Conservation (phyloP, 64 coral and sea anemone genomes). For the Anthopleura sola region DNA sequence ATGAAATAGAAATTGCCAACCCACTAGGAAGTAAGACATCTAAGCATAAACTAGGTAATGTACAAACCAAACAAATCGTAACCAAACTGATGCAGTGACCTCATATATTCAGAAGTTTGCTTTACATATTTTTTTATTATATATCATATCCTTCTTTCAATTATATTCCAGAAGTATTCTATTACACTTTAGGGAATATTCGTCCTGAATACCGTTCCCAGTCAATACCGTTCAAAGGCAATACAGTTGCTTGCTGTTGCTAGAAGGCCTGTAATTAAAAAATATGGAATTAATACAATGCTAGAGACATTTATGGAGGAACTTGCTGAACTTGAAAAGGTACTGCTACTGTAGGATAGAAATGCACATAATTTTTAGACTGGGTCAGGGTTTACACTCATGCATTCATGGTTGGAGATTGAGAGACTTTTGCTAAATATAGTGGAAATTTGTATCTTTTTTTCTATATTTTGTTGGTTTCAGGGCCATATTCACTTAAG, state of each 20-base stretch:
- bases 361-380: not conserved
- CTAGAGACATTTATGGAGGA: constrained; percentile 54
- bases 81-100: constrained; percentile 2
- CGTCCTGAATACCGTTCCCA: constrained; percentile 40
- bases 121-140: not conserved
- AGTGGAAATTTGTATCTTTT: too few relatives aligned
- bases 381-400: too few relatives aligned
- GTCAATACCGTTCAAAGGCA: constrained; percentile 25
- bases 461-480: too few relatives aligned
- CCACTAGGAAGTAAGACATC: constrained; percentile 53
- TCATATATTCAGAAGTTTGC: not conserved
- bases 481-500: too few relatives aligned
- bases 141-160: constrained; percentile 11
- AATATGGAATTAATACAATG: constrained; percentile 49
- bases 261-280: constrained; percentile 36
- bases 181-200: constrained; percentile 76
- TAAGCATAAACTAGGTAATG: constrained; percentile 59
- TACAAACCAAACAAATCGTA: not conserved
- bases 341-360: not conserved
- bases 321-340: constrained; percentile 33
- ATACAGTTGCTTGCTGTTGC: constrained; percentile 58
- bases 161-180: constrained; percentile 33
- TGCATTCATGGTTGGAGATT: too few relatives aligned
- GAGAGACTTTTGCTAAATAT: too few relatives aligned
- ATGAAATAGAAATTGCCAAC: constrained; percentile 66